Evolutionary conservation across 2,113 vertebrate species (phyloP), one percentile per base, ranked within the genome.

Genomic region (Erythrocebus patas): DNA sequence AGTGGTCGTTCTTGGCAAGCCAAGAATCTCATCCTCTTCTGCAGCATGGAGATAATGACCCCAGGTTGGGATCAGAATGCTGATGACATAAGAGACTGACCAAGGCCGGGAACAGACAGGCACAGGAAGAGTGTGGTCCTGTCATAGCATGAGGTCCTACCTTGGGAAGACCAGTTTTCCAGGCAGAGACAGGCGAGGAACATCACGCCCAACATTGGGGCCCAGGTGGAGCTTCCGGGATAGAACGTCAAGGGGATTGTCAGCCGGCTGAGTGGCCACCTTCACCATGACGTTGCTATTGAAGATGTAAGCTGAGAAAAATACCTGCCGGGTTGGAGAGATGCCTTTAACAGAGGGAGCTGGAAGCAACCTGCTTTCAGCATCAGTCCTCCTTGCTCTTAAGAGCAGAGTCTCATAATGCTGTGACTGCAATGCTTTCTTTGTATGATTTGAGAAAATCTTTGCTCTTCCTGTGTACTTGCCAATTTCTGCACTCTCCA

Each of bases 231-330:
- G 99, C 96, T 99, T 99, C 98, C 99, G 99, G 72, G 99, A 99
- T 59, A 99, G 98, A 75, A 99, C 99, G 0, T 99, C 99, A 22
- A 99, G 99, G 88, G 99, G 99, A 83, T 99, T 99, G 98, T 99
- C 99, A 85, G 99, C 99, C 9, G 99, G 99, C 75, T 99, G 99
- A 0, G 99, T 99, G 98, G 99, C 99, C 97, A 99, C 99, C 98
- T 99, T 99, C 97, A 99, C 99, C 99, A 99, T 99, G 97, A 99
- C 99, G 4, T 99, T 99, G 98, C 99, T 99, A 96, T 99, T 99
- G 97, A 99, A 99, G 99, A 99, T 99, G 99, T 99, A 99, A 95
- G 99, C 99, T 79, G 99, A 99, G 98, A 99, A 99, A 98, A 99
- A 99, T 50, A 99, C 99, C 99, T 99, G 98, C 0, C 23, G 22